Base-by-base conservation (phyloP, 2,113 vertebrate species). In the Pungitius pungitius region DNA sequence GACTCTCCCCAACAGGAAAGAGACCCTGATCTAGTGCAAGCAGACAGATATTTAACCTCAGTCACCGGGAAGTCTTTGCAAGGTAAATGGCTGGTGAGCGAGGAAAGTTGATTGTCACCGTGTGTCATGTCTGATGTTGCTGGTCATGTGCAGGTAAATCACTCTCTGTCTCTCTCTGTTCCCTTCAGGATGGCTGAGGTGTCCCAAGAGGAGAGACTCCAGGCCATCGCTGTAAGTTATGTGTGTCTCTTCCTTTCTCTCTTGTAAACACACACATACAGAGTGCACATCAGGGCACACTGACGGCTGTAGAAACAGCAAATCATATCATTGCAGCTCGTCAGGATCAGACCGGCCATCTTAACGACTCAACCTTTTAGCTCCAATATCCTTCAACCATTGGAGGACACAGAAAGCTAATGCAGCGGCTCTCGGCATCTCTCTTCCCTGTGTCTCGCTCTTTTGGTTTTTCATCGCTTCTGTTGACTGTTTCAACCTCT, bases 141-240 rank as follows among this genome's bases (percentile, higher is more conserved):
- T 35, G 69, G 45, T 64, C 49, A 69, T 39, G 8, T 65, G 56
- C 55, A 69, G 20, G 22, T 65, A 8, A 45, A 33, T 74, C 51
- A 73, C 58, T 1, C 58, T 1, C 17, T 52, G 49, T 69, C 27
- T 42, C 49, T 72, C 22, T 67, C 3, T 76, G 39, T 58, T 62
- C 58, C 73, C 52, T 33, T 52, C 75, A 94, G 93, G 89, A 94
- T 94, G 93, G 93, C 90, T 83, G 93, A 94, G 87, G 90, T 93
- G 88, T 91, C 93, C 84, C 93, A 94, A 89, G 83, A 94, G 88
- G 93, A 94, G 81, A 89, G 78, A 92, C 90, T 94, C 80, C 93
- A 91, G 85, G 93, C 89, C 80, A 94, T 94, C 67, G 88, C 92
- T 86, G 93, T 94, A 78, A 93, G 93, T 90, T 45, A 37, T 43